Evolutionary conservation across 2,797 vertebrate genomes (phyloP), one percentile per base, ranked within the genome.

Genomic region (Lateolabrax maculatus): DNA sequence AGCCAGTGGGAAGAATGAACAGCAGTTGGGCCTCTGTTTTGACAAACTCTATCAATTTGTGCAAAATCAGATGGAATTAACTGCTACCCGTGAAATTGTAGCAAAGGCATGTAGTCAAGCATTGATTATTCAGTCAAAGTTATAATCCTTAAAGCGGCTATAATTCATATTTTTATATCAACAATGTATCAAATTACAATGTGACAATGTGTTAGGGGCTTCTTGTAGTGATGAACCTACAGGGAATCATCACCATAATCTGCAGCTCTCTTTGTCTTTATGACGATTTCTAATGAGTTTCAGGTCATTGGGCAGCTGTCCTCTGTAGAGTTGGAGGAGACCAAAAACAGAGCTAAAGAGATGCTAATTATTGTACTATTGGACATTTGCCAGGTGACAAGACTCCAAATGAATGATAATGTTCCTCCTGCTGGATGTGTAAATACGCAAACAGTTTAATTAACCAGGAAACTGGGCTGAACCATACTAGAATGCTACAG

Each of bases 21-120:
- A 49, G 6, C 36, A 66, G 71, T 60, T 44, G 0, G 13, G 27
- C 19, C 4, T 79, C 15, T 74, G 67, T 64, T 85, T 66, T 51
- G 74, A 87, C 49, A 77, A 61, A 84, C 23, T 46, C 63, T 27
- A 67, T 77, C 21, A 52, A 70, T 79, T 37, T 69, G 46, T 37
- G 58, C 27, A 52, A 70, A 83, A 83, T 84, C 55, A 51, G 76
- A 70, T 60, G 58, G 56, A 69, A 51, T 67, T 36, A 53, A 31
- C 36, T 1, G 13, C 53, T 58, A 37, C 39, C 18, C 25, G n/a
- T 44, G 43, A 53, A 52, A 46, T 6, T 4, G n/a, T 25, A 44
- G 58, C 19, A 49, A 75, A 63, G 43, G 11, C 19, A 56, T 31
- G 9, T 21, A 10, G 41, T 63, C 18, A 23, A 58, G 19, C 34